phyloP scores from a whole-genome alignment of 2,113 vertebrate genomes.

The Chinchilla lanigera region DNA sequence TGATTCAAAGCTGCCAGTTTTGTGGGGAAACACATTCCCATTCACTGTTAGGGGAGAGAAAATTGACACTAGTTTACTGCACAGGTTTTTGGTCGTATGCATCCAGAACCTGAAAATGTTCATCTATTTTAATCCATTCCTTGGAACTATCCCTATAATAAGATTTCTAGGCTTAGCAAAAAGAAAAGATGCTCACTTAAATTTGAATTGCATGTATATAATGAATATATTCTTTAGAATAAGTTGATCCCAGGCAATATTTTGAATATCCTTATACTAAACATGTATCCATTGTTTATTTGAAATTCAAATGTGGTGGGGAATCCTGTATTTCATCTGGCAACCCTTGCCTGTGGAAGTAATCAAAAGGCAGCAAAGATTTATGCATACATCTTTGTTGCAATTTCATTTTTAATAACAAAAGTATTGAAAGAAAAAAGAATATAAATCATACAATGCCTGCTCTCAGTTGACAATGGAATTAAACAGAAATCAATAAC shows the following conservation, averaged over 20 bases:
- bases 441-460: background rate
- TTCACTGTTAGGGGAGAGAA: background rate
- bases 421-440: slow-evolving; percentile 47
- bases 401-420: slow-evolving; percentile 50
- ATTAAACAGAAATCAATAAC: background rate
- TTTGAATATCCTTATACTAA: background rate
- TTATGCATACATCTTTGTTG: background rate
- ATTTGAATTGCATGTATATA: slow-evolving; percentile 2
- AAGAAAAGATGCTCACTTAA: background rate
- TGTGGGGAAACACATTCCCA: background rate
- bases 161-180: background rate
- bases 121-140: background rate
- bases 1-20: background rate
- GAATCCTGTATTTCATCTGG: slow-evolving; percentile 1
- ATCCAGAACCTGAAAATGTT: slow-evolving; percentile 23
- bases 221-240: background rate
- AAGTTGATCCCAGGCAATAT: slow-evolving; percentile 1
- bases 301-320: slow-evolving; percentile 17
- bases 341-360: slow-evolving; percentile 25
- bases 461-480: slow-evolving; percentile 10
- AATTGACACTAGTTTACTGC: background rate
- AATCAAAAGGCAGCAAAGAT: slow-evolving; percentile 37
- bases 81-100: background rate
- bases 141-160: background rate
- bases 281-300: slow-evolving; percentile 42